A percentile compares a stretch with the other conserved stretches of the same genome.
phyloP scores from a whole-genome alignment of 2,888 invertebrate genomes.

The Pterostichus madidus region DNA sequence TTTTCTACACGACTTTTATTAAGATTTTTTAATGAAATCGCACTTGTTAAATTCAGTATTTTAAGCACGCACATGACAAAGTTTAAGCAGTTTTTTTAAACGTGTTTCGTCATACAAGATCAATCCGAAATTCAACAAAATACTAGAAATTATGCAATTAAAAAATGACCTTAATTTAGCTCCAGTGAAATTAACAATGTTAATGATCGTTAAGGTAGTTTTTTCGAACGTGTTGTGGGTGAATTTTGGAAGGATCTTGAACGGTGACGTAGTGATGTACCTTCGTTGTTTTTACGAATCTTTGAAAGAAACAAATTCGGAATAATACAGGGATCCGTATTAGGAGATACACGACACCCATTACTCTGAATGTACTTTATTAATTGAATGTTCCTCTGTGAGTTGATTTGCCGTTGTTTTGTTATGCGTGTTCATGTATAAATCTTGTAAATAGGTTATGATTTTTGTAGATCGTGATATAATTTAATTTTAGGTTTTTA shows the following conservation, averaged over 20 bases:
- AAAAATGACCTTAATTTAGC: slow-evolving; percentile 22
- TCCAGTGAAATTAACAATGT: slow-evolving; percentile 17
- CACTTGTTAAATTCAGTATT: slow-evolving; percentile 66
- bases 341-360: slow-evolving; percentile 49
- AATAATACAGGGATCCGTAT: slow-evolving; percentile 77
- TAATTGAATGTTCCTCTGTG: slow-evolving; percentile 65
- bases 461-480: slow-evolving; percentile 67
- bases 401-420: slow-evolving; percentile 63
- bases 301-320: slow-evolving; percentile 78
- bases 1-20: slow-evolving; percentile 60
- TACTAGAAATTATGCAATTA: slow-evolving; percentile 7
- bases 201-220: slow-evolving; percentile 2
- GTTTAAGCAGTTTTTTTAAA: slow-evolving; percentile 55
- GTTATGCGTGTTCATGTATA: slow-evolving; percentile 66
- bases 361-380: slow-evolving; percentile 63
- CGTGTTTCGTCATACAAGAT: slow-evolving; percentile 16
- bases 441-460: slow-evolving; percentile 66
- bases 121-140: slow-evolving; percentile 10
- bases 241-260: slow-evolving; percentile 7
- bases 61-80: slow-evolving; percentile 62
- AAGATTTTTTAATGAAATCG: slow-evolving; percentile 56
- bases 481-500: slow-evolving; percentile 66
- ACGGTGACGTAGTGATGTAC: slow-evolving; percentile 36
- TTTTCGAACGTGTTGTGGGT: no score
- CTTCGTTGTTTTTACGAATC: slow-evolving; percentile 19